Conservation (phyloP, 1,140 invertebrate genomes). For the Pantala flavescens region DNA sequence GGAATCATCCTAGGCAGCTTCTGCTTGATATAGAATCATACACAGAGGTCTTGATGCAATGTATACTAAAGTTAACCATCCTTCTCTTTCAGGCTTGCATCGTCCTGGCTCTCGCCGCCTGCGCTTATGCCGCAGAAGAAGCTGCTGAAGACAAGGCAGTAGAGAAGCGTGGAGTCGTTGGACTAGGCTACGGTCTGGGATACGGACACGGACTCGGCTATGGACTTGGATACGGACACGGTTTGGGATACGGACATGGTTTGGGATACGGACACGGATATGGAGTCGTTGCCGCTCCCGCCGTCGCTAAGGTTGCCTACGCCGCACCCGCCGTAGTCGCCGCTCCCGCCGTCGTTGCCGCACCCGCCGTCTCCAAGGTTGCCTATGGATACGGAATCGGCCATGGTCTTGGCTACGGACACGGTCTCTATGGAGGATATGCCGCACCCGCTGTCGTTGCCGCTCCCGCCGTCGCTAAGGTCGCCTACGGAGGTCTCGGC, state of each 20-base stretch:
- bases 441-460: slow-evolving; percentile 18
- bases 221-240: slow-evolving; percentile 13
- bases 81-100: slow-evolving; percentile 14
- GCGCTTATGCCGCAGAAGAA: slow-evolving; percentile 11
- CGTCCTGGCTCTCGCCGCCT: slow-evolving; percentile 16
- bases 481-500: slow-evolving; percentile 14
- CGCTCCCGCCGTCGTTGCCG: slow-evolving; percentile 19
- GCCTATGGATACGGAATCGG: slow-evolving; percentile 16
- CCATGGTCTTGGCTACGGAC: slow-evolving; percentile 17
- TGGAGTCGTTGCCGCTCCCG: background rate
- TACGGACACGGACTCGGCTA: background rate
- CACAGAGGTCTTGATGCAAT: no score
- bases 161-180: slow-evolving; percentile 17
- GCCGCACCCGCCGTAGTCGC: slow-evolving; percentile 20
- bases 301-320: slow-evolving; percentile 12
- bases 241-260: background rate
- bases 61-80: no score
- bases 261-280: slow-evolving; percentile 11
- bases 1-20: no score
- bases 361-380: slow-evolving; percentile 19
- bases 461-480: slow-evolving; percentile 15
- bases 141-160: slow-evolving; percentile 11
- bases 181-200: slow-evolving; percentile 12
- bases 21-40: no score
- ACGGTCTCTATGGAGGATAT: slow-evolving; percentile 4